Evolutionary conservation across 2,888 invertebrate genomes (phyloP).

Genomic region (Temnothorax rugatulus): DNA sequence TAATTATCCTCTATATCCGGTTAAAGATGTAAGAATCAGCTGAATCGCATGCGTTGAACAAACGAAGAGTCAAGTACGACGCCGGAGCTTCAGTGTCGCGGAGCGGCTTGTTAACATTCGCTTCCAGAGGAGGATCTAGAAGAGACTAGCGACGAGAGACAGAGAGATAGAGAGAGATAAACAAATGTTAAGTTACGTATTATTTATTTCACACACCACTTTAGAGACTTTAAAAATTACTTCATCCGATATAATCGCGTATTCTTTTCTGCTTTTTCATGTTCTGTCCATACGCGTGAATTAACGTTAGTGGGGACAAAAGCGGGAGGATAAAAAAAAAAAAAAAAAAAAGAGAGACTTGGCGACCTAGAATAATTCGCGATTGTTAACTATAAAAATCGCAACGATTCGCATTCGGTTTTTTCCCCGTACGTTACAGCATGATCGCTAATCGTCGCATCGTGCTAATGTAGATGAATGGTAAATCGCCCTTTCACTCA

Average conservation of each 20-base stretch:
- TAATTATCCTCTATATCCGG: neutral
- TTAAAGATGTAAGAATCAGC: constrained; percentile 14
- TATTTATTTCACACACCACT: constrained; percentile 67
- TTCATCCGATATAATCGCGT: neutral
- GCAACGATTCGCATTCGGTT: neutral
- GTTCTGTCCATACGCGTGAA: constrained; percentile 27
- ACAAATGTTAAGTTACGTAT: constrained; percentile 65
- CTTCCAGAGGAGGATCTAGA: constrained; percentile 47
- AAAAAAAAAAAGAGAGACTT: neutral
- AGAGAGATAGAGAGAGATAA: constrained; percentile 49
- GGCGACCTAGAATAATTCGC: constrained; percentile 33
- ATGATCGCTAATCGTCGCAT: neutral
- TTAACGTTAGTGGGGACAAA: neutral
- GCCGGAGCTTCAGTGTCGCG: neutral
- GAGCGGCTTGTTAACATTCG: constrained; percentile 14
- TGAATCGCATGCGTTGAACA: constrained; percentile 6
- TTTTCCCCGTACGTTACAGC: neutral
- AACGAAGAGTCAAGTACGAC: constrained; percentile 9
- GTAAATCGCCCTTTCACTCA: neutral
- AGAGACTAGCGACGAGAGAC: constrained; percentile 61
- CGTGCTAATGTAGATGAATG: neutral
- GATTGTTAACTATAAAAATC: constrained; percentile 15
- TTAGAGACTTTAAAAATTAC: constrained; percentile 61
- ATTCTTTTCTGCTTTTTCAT: constrained; percentile 31
- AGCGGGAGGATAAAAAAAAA: neutral